Base-by-base conservation (phyloP, 1,140 invertebrate species). In the Battus philenor region DNA sequence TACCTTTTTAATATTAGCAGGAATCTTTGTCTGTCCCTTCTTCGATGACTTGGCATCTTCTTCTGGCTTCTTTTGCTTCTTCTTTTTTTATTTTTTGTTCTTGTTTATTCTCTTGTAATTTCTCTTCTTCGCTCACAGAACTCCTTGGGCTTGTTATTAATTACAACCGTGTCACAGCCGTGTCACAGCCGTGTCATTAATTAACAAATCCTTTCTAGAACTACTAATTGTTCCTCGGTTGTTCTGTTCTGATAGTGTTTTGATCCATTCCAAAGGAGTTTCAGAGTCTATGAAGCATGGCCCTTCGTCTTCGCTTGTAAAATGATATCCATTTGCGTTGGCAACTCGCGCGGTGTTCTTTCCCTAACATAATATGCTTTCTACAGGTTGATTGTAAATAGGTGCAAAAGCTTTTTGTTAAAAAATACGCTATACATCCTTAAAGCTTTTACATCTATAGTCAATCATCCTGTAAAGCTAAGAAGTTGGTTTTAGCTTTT, bases 261-360 rank as follows among this genome's bases (percentile, higher is more conserved):
- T 81, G 26, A 82, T 85, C 76, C 78, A 85, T 15, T 47, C 64
- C 0, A 45, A 50, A 2, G 81, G 81, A 3, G 81, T 85, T 36
- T 82, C 81, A 0, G 66, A 73, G 47, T 82, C 80, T 16, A 85
- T 85, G 50, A 65, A 85, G 32, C 74, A 81, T 0, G 81, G 78
- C 1, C 76, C 78, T 44, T 87, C 86, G 32, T 87, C 86, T 57
- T 86, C 83, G 46, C 82, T 86, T 1, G n/a, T n/a, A n/a, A n/a
- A n/a, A n/a, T n/a, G 81, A 87, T n/a, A 72, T 57, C n/a, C 10
- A 75, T 41, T 57, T 71, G 69, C 1, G 66, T 74, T 32, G 80
- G 80, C 1, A 85, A 41, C 22, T 77, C 72, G 17, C 86, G 57
- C 3, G 69, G 68, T 1, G 57, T 47, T 0, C 75, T 57, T 58